phyloP scores from a whole-genome alignment of 2,113 vertebrate genomes.

The Bucco capensis region DNA sequence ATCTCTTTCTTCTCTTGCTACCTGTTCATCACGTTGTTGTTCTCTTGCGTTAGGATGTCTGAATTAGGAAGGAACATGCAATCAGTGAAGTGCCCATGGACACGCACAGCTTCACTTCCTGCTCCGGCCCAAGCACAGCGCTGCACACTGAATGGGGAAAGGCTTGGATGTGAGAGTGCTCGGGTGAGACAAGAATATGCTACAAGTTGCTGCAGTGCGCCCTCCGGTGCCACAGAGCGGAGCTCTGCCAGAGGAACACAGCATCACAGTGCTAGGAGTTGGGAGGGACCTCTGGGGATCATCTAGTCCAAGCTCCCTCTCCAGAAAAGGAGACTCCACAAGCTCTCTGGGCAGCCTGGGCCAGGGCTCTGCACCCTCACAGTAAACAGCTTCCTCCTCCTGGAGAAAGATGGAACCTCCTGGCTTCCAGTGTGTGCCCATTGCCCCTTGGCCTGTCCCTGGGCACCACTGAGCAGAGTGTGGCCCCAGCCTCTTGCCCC shows the following conservation, averaged over 20 bases:
- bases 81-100: rapidly evolving
- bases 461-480: too few relatives aligned
- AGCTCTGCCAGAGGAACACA: rapidly evolving
- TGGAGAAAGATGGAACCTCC: too few relatives aligned
- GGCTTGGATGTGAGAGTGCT: background rate
- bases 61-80: background rate
- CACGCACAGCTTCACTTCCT: background rate
- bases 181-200: rapidly evolving
- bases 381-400: too few relatives aligned
- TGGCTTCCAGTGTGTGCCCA: too few relatives aligned
- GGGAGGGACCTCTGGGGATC: too few relatives aligned
- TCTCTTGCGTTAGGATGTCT: rapidly evolving
- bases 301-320: too few relatives aligned
- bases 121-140: background rate
- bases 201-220: background rate
- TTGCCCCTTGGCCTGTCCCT: too few relatives aligned
- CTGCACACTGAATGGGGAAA: rapidly evolving
- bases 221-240: background rate
- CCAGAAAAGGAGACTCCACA: too few relatives aligned
- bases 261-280: too few relatives aligned
- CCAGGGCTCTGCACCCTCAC: too few relatives aligned
- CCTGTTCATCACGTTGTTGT: background rate
- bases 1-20: background rate
- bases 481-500: too few relatives aligned
- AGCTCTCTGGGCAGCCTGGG: too few relatives aligned